Conservation (phyloP, 1,140 invertebrate genomes). For the Berghia stephanieae region DNA sequence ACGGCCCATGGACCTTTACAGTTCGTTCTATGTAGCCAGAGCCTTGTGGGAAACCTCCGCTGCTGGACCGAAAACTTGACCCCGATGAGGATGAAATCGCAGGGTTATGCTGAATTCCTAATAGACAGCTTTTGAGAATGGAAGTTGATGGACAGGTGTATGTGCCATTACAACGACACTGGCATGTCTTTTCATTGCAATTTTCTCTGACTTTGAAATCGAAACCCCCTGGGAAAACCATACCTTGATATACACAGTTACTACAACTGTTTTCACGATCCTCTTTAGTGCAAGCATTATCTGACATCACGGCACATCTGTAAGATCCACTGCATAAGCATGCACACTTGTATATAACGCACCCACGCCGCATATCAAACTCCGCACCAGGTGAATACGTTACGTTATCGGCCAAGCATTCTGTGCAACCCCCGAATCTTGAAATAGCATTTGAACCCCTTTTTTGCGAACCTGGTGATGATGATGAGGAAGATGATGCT, state of each 20-base stretch:
- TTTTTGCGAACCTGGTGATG: no score
- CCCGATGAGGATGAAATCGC: no score
- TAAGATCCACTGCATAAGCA: constrained; percentile 42
- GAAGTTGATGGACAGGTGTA: constrained; percentile 44
- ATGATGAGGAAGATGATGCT: no score
- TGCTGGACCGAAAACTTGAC: no score
- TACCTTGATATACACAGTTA: constrained; percentile 36
- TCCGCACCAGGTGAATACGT: constrained; percentile 32
- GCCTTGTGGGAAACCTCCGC: no score
- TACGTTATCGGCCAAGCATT: constrained; percentile 33
- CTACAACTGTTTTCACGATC: constrained; percentile 26
- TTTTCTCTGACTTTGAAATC: constrained; percentile 43
- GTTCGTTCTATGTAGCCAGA: no score
- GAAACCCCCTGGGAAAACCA: constrained; percentile 39
- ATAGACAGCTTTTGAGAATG: no score
- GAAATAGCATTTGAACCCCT: background rate
- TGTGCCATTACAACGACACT: constrained; percentile 47
- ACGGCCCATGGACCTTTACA: no score
- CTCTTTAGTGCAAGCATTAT: constrained; percentile 27
- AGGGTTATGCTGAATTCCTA: no score
- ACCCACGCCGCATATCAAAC: constrained; percentile 40
- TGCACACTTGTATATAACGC: constrained; percentile 40
- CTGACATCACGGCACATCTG: constrained; percentile 35
- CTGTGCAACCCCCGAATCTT: no score
- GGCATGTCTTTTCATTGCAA: constrained; percentile 43